Percentiles rank a stretch among this genome's conserved stretches.
phyloP scores from a whole-genome alignment of 2,888 invertebrate genomes.

The Netelia inedita region DNA sequence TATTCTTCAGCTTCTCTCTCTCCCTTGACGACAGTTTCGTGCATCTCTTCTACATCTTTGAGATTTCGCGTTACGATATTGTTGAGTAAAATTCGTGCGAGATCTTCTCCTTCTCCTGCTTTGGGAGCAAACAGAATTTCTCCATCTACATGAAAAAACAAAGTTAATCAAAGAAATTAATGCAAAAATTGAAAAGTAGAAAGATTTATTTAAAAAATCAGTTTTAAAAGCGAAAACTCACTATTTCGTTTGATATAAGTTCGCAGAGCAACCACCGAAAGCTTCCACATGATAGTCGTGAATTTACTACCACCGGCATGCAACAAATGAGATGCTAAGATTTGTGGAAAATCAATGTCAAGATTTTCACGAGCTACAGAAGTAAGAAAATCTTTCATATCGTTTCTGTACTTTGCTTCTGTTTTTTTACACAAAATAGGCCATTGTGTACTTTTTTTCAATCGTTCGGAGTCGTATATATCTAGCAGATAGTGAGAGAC shows the following conservation, averaged over 20 bases:
- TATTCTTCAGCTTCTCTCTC: constrained; percentile 58
- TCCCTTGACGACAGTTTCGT: constrained; percentile 43
- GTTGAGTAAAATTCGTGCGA: constrained; percentile 73
- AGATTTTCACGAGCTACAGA: constrained; percentile 78
- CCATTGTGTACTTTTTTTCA: constrained; percentile 79
- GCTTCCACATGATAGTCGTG: constrained; percentile 80
- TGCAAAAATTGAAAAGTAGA: background rate
- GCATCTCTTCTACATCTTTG: constrained; percentile 61
- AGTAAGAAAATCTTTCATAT: constrained; percentile 78
- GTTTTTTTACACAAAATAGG: constrained; percentile 81
- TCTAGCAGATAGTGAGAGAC: constrained; percentile 80
- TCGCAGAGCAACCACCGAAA: constrained; percentile 79
- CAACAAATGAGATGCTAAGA: constrained; percentile 80
- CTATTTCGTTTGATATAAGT: constrained; percentile 76
- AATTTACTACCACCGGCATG: constrained; percentile 82
- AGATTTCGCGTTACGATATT: constrained; percentile 67
- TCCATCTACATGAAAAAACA: constrained; percentile 61
- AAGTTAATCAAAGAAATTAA: constrained; percentile 26
- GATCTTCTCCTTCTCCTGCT: constrained; percentile 69
- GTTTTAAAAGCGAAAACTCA: constrained; percentile 62
- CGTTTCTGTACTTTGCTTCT: constrained; percentile 80
- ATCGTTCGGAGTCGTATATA: constrained; percentile 78
- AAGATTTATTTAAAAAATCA: background rate
- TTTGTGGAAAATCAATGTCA: constrained; percentile 80
- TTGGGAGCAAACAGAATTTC: constrained; percentile 73